phyloP scores from a whole-genome alignment of 2,797 vertebrate species.

The Crocodylus rhombifer region DNA sequence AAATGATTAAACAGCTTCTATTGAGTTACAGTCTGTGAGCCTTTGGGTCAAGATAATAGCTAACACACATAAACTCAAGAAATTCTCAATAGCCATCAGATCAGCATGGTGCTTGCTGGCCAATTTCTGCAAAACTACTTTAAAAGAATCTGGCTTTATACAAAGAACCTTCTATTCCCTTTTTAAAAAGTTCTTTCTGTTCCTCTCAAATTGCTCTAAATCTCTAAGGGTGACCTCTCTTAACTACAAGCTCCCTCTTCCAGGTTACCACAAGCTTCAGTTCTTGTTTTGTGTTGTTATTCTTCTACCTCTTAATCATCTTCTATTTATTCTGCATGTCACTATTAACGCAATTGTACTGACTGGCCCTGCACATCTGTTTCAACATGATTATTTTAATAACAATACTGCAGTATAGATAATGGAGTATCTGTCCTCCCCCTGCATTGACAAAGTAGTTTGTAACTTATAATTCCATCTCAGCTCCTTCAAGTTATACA shows the following conservation, averaged over 20 bases:
- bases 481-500: not conserved
- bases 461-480: not conserved
- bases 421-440: not conserved
- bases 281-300: not conserved
- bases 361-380: not conserved
- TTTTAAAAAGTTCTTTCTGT: not conserved
- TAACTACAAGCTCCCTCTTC: not conserved
- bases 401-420: not conserved
- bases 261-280: not conserved
- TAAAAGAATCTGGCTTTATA: not conserved
- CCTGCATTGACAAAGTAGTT: not conserved
- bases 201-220: not conserved
- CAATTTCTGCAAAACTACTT: not conserved
- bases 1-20: not conserved
- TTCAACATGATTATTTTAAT: not conserved
- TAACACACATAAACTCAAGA: not conserved
- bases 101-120: not conserved
- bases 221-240: not conserved
- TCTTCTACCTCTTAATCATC: not conserved
- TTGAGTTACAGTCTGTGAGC: not conserved
- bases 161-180: not conserved
- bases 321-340: not conserved
- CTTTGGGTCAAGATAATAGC: conserved; percentile 1
- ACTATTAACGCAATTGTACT: not conserved
- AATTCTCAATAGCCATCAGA: not conserved